Base-by-base conservation (phyloP, 2,113 vertebrate species). In the Chinchilla lanigera region DNA sequence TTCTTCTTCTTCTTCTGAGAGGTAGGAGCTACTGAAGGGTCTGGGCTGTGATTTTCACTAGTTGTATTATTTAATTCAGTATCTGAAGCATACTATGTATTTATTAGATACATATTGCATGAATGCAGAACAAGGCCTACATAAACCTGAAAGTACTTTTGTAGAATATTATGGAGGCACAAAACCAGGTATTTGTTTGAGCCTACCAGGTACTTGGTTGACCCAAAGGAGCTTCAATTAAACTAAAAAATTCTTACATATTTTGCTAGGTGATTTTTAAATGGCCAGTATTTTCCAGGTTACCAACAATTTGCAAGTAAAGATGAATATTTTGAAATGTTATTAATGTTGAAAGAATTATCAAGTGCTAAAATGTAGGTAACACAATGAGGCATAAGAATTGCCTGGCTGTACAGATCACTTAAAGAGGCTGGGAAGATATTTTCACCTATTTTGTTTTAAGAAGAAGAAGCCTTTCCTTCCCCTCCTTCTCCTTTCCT, bases 131-230 rank as follows among this genome's bases (percentile, higher is more conserved):
- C 71, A 86, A 69, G 54, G 38, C 54, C 54, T 35, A 78, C 75
- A 35, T 87, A 71, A 89, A 30, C 73, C 44, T 89, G 41, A 89
- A 88, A 38, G 95, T 86, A 38, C 82, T 92, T 86, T 33, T 86
- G 75, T 50, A 69, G 1, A 5, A 19, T 44, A 26, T 73, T n/a
- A 88, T 20, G 19, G 22, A 84, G 91, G 19, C 1, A 73, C 7
- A 54, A 24, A 44, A 69, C 12, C 69, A 28, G 8, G 3, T 65
- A 77, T 80, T 95, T 71, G 35, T 86, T 44, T 20, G 24, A 92
- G 8, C 19, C 1, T 17, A 77, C 22, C 52, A 38, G 28, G 38
- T 26, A 33, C 22, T 86, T 78, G 33, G 19, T 52, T 92, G 60
- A 69, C 35, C 41, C 75, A 30, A 73, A 61, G 41, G 13, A 91